These are phyloP conservation scores for Thalassarche chlororhynchos DNA, from an alignment of 2,113 vertebrate species.

Conservation along the genomic window DNA sequence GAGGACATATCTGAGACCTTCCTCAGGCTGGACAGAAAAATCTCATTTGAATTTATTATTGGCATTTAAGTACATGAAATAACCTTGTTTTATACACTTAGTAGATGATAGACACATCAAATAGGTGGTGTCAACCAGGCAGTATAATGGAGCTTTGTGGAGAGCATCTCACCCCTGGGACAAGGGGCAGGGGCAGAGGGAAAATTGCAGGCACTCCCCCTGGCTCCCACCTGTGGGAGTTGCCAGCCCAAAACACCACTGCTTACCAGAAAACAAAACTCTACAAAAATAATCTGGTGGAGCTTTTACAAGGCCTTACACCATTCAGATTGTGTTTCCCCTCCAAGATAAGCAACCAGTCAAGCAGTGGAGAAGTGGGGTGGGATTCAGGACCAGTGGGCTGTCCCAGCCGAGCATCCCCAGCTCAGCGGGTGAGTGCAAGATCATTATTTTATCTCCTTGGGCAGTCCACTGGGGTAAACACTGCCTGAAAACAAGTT, in stretches of 20 bases:
- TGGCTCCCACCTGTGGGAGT: neutral
- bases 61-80: neutral
- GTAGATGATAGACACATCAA: neutral
- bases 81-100: neutral
- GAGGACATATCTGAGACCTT: neutral
- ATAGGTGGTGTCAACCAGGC: neutral
- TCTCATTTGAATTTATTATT: neutral
- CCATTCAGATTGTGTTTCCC: neutral
- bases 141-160: neutral
- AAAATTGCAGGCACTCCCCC: rapidly evolving
- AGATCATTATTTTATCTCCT: neutral
- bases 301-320: neutral
- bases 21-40: neutral
- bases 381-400: neutral
- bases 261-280: neutral
- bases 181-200: neutral
- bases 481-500: neutral
- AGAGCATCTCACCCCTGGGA: neutral
- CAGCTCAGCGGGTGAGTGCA: rapidly evolving
- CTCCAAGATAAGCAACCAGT: neutral
- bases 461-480: neutral
- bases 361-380: neutral
- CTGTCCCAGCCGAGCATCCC: neutral
- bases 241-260: neutral
- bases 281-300: neutral